These are phyloP conservation scores for Scaptomyza polygonia DNA, from an alignment of 2,888 invertebrate genomes.

Conservation along the genomic window DNA sequence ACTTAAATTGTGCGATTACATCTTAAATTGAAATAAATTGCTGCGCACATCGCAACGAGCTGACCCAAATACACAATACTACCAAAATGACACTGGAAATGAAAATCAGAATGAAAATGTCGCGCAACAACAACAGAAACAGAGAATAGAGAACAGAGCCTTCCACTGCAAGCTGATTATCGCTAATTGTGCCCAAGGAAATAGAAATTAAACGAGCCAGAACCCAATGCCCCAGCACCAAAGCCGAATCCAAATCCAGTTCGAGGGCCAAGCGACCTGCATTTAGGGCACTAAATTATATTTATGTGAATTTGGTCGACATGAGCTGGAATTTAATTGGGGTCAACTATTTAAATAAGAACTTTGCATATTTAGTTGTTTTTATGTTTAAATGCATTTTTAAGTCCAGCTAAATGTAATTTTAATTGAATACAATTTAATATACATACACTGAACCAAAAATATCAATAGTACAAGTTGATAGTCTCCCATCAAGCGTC, in stretches of 20 bases:
- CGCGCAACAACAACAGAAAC: constrained; percentile 21
- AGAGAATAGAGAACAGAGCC: constrained; percentile 7
- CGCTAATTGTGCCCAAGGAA: constrained; percentile 72
- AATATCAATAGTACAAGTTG: too few relatives aligned
- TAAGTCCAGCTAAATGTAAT: background rate
- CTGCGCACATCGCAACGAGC: constrained; percentile 58
- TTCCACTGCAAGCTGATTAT: constrained; percentile 68
- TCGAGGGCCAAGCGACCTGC: constrained; percentile 9
- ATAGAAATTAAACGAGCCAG: constrained; percentile 54
- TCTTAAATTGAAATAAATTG: constrained; percentile 74
- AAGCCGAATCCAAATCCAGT: constrained; percentile 22
- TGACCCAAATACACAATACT: constrained; percentile 66
- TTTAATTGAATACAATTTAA: too few relatives aligned
- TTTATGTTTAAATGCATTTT: constrained; percentile 24
- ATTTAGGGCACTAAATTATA: constrained; percentile 15
- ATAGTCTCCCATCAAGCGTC: too few relatives aligned
- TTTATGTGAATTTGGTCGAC: constrained; percentile 19
- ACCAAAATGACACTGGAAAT: constrained; percentile 28
- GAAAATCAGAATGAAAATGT: constrained; percentile 32
- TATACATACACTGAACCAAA: too few relatives aligned
- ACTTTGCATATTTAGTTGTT: constrained; percentile 29
- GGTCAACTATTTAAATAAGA: constrained; percentile 31
- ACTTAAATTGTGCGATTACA: constrained; percentile 59
- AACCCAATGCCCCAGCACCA: background rate
- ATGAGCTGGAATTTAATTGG: constrained; percentile 47